These are phyloP conservation scores for Choloepus didactylus DNA, from an alignment of 2,797 vertebrate species.

Conservation along the genomic window DNA sequence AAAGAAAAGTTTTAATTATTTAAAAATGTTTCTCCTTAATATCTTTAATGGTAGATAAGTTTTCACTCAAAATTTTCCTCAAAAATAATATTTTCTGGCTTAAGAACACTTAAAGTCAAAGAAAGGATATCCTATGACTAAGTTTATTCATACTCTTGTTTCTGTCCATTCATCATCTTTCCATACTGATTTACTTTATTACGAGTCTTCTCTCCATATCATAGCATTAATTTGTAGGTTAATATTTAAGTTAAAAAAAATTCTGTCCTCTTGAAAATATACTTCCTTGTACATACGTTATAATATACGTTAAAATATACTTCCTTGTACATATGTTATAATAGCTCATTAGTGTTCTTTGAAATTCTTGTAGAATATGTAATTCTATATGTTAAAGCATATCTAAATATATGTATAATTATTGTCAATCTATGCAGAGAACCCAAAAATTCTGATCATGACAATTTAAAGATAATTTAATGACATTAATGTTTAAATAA, in stretches of 20 bases:
- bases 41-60: background rate
- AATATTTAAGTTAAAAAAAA: background rate
- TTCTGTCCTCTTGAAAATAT: background rate
- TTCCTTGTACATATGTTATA: background rate
- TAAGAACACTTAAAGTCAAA: constrained; percentile 4
- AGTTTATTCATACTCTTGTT: background rate
- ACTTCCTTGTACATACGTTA: background rate
- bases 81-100: background rate
- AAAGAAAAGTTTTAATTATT: background rate
- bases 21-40: background rate
- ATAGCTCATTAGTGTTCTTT: background rate
- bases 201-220: background rate
- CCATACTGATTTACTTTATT: background rate
- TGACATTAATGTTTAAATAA: background rate
- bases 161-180: background rate
- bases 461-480: constrained; percentile 2
- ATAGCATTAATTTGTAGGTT: background rate
- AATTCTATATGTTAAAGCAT: background rate
- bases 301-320: background rate
- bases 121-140: background rate
- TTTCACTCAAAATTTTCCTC: background rate
- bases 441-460: background rate
- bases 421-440: background rate
- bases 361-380: background rate
- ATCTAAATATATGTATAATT: background rate